Base-by-base conservation (phyloP, 1,140 invertebrate genomes). In the Tetragnatha versicolor region DNA sequence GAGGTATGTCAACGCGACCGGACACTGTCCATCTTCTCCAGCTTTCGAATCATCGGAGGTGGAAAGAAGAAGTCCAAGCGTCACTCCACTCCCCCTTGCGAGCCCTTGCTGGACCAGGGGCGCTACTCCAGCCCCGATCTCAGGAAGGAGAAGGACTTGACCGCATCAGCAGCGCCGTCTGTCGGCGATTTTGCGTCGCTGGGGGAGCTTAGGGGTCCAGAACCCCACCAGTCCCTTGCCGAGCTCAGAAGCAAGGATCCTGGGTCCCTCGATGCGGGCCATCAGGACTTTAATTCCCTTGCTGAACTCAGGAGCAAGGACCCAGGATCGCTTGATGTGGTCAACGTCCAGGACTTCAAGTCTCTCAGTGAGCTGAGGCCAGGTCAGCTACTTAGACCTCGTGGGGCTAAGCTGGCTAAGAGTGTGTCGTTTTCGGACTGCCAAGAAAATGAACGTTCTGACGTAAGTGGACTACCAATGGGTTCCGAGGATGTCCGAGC, bases 391-490 rank as follows among this genome's bases (percentile, higher is more conserved):
- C n/a, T n/a, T 55, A 27, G 4, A 3, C 22, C 3, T 22, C 14
- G n/a, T 17, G 12, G 25, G 4, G 12, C 45, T 4, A 77, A 66
- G 33, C 47, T 66, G 22, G 17, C 39, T 20, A 77, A 77, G 55
- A 77, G 73, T 29, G 73, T 77, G 22, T 77, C 73, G 3, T 77
- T 77, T 37, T 73, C 70, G 9, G 69, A 72, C 35, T 66, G 47
- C 9, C 51, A 70, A 20, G 29, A 20, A 35, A n/a, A n/a, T n/a
- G n/a, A n/a, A n/a, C n/a, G n/a, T n/a, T n/a, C n/a, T n/a, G n/a
- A n/a, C n/a, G n/a, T n/a, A n/a, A n/a, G n/a, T n/a, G n/a, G n/a
- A n/a, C n/a, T n/a, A n/a, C n/a, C n/a, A n/a, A n/a, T n/a, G n/a
- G n/a, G n/a, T n/a, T n/a, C n/a, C n/a, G n/a, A n/a, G n/a, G n/a